Evolutionary conservation across 1,140 invertebrate species (phyloP).

Genomic region (Pissodes strobi): DNA sequence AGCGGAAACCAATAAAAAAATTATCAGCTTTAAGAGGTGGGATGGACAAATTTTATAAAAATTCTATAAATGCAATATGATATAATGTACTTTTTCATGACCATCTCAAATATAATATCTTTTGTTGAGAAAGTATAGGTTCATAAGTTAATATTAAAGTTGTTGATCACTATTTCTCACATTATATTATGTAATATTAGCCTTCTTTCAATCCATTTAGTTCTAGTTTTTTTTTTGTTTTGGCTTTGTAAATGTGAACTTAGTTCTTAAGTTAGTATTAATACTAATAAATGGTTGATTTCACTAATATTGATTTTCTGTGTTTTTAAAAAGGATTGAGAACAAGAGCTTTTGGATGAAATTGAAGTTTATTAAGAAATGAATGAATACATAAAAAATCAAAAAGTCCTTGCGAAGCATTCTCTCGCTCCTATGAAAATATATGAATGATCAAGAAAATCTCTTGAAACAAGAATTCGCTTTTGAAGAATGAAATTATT

Average conservation of each 20-base stretch:
- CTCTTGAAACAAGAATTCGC: slow-evolving; percentile 25
- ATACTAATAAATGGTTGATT: slow-evolving; percentile 46
- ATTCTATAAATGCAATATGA: too few species aligned
- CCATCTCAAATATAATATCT: too few species aligned
- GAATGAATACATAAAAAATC: slow-evolving; percentile 25
- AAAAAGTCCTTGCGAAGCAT: slow-evolving; percentile 23
- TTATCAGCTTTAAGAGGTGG: too few species aligned
- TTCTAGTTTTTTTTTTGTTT: slow-evolving; percentile 7
- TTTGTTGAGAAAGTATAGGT: too few species aligned
- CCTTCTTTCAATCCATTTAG: neutral
- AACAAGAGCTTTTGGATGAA: slow-evolving; percentile 54
- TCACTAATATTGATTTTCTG: slow-evolving; percentile 54
- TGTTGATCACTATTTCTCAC: too few species aligned
- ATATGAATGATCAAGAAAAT: slow-evolving; percentile 23
- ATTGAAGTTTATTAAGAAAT: slow-evolving; percentile 48
- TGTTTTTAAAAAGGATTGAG: slow-evolving; percentile 54
- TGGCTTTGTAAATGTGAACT: slow-evolving; percentile 30
- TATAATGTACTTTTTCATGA: too few species aligned
- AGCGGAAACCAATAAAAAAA: too few species aligned
- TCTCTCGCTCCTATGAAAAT: slow-evolving; percentile 30
- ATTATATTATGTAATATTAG: slow-evolving; percentile 19
- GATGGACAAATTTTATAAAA: too few species aligned
- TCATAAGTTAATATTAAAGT: too few species aligned
- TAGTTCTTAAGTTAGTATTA: slow-evolving; percentile 43
- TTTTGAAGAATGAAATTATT: slow-evolving; percentile 31